Evolutionary conservation across 2,888 invertebrate species (phyloP).

Genomic region (Tiliacea aurago): DNA sequence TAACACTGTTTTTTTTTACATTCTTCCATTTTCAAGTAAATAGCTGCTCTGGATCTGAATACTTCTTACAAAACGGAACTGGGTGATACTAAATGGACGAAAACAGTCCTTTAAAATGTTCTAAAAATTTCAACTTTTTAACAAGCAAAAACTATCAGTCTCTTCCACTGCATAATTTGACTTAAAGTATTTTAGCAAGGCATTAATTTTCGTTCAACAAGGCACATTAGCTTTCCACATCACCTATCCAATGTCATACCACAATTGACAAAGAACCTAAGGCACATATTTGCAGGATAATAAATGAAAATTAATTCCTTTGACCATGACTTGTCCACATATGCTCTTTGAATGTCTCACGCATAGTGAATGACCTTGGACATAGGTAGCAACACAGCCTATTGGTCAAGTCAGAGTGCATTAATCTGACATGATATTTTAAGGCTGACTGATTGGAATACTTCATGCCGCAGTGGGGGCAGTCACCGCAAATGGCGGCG

Average conservation of each 20-base stretch:
- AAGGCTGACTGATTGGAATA: conserved; percentile 93
- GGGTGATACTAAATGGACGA: conserved; percentile 34
- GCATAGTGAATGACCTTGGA: conserved; percentile 92
- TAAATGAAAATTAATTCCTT: conserved; percentile 86
- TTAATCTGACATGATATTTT: conserved; percentile 92
- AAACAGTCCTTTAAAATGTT: conserved; percentile 39
- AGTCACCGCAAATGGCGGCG: conserved; percentile 91
- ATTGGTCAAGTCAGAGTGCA: conserved; percentile 93
- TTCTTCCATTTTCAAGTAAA: neutral
- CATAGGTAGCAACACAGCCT: conserved; percentile 93
- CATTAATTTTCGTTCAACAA: conserved; percentile 57
- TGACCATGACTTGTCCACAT: conserved; percentile 93
- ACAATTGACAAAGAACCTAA: conserved; percentile 75
- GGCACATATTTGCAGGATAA: conserved; percentile 76
- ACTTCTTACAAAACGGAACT: conserved; percentile 46
- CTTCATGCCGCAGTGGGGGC: conserved; percentile 93
- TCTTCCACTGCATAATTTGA: conserved; percentile 56
- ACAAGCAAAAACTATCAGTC: conserved; percentile 67
- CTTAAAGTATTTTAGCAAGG: conserved; percentile 52
- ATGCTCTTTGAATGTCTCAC: conserved; percentile 93
- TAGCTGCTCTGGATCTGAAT: conserved; percentile 14
- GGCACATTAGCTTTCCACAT: conserved; percentile 62
- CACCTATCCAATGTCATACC: conserved; percentile 53
- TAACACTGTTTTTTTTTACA: neutral
- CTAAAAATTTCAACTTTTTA: conserved; percentile 45